phyloP scores from a whole-genome alignment of 2,888 invertebrate species.

The Drosophila helvetica region DNA sequence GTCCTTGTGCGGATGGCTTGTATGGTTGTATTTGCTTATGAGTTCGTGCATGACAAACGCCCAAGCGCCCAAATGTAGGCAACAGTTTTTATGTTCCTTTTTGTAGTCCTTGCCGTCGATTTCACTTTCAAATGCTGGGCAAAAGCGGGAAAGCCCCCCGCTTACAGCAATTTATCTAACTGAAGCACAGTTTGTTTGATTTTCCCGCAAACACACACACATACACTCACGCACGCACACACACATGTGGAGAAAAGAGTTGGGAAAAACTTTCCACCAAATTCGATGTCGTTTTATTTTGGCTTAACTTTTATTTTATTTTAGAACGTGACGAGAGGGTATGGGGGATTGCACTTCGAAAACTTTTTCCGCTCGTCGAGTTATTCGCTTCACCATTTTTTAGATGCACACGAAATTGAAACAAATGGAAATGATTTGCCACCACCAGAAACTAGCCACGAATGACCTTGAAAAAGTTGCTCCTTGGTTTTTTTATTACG shows the following conservation, averaged over 20 bases:
- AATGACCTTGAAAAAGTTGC: constrained; percentile 64
- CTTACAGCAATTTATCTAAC: constrained; percentile 56
- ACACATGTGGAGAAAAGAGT: constrained; percentile 2
- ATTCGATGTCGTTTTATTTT: constrained; percentile 54
- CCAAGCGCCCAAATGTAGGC: constrained; percentile 56
- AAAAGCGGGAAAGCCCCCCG: constrained; percentile 3
- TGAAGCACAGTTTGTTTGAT: constrained; percentile 55
- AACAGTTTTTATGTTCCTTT: constrained; percentile 47
- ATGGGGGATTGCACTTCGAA: constrained; percentile 35
- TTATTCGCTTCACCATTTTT: constrained; percentile 30
- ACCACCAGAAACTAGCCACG: constrained; percentile 48
- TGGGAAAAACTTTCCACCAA: constrained; percentile 35
- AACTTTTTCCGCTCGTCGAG: constrained; percentile 58
- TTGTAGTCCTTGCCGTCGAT: constrained; percentile 35
- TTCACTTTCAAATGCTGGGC: constrained; percentile 59
- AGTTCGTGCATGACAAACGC: constrained; percentile 54
- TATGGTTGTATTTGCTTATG: constrained; percentile 32
- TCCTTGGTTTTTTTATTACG: constrained; percentile 24
- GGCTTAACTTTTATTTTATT: constrained; percentile 68
- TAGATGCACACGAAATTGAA: constrained; percentile 52
- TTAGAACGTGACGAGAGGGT: constrained; percentile 13
- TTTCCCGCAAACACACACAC: constrained; percentile 45
- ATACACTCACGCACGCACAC: constrained; percentile 2
- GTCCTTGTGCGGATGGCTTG: neutral
- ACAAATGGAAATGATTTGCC: constrained; percentile 68